Evolutionary conservation across 2,888 invertebrate species (phyloP).

Genomic region (Cryptocephalus moraei): DNA sequence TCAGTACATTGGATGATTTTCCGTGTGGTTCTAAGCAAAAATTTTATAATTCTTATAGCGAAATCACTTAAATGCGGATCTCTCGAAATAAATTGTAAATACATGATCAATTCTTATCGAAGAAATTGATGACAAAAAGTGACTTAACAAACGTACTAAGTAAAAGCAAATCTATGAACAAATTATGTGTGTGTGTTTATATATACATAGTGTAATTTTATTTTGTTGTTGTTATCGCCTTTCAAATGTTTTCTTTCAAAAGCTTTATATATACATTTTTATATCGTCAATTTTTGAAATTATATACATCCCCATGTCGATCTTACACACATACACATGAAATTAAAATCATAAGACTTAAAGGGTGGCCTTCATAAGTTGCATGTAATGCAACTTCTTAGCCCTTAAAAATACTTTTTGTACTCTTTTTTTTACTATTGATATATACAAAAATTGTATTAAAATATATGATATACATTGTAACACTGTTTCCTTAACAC

Average conservation of each 20-base stretch:
- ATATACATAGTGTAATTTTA: neutral
- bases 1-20: no score
- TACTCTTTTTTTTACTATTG: slow-evolving; percentile 26
- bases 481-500: slow-evolving; percentile 3
- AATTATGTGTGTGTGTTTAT: neutral
- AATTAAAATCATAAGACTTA: slow-evolving; percentile 20
- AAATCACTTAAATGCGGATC: neutral
- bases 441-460: slow-evolving; percentile 28
- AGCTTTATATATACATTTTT: neutral
- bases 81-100: neutral
- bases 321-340: slow-evolving; percentile 10
- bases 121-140: neutral
- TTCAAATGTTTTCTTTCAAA: neutral
- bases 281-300: neutral
- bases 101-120: neutral
- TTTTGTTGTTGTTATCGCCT: neutral
- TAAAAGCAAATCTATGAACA: neutral
- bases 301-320: slow-evolving; percentile 7
- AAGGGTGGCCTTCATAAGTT: slow-evolving; percentile 37
- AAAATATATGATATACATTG: slow-evolving; percentile 27
- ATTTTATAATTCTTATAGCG: no score
- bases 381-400: slow-evolving; percentile 32
- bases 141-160: neutral
- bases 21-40: no score
- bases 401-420: slow-evolving; percentile 29